Conservation (phyloP, 2,888 invertebrate genomes). For the Dexiosoma caninum region DNA sequence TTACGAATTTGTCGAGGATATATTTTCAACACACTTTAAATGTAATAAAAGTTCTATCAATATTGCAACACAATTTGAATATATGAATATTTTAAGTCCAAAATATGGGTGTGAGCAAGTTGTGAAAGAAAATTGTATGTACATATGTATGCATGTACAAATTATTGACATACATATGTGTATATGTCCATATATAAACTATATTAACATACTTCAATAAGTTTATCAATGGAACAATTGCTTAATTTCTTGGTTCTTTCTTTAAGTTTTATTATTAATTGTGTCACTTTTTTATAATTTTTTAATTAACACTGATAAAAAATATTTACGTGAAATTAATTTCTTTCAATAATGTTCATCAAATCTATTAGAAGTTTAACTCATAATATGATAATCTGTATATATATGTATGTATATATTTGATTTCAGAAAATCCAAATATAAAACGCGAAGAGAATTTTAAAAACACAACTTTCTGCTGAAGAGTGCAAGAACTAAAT, state of each 20-base stretch:
- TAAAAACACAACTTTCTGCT: slow-evolving; percentile 78
- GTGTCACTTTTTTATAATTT: neutral
- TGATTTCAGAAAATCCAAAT: slow-evolving; percentile 52
- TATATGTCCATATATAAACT: neutral
- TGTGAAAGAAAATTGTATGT: slow-evolving; percentile 51
- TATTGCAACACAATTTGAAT: slow-evolving; percentile 27
- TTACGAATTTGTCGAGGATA: slow-evolving; percentile 26
- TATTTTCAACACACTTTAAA: too few species aligned
- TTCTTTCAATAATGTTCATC: neutral
- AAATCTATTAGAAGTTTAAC: slow-evolving; percentile 39
- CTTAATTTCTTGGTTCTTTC: neutral
- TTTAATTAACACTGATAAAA: slow-evolving; percentile 16
- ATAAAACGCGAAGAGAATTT: slow-evolving; percentile 65
- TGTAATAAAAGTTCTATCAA: slow-evolving; percentile 46
- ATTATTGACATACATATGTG: neutral
- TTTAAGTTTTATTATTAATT: neutral
- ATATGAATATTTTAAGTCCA: neutral
- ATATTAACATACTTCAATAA: neutral
- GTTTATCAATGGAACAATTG: neutral
- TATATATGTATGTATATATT: slow-evolving; percentile 32
- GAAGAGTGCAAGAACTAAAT: slow-evolving; percentile 79
- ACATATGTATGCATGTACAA: neutral
- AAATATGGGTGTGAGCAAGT: slow-evolving; percentile 58
- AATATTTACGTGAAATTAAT: slow-evolving; percentile 19
- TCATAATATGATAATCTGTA: slow-evolving; percentile 35